Conservation (phyloP, 2,888 invertebrate genomes). For the Epicampocera succincta region DNA sequence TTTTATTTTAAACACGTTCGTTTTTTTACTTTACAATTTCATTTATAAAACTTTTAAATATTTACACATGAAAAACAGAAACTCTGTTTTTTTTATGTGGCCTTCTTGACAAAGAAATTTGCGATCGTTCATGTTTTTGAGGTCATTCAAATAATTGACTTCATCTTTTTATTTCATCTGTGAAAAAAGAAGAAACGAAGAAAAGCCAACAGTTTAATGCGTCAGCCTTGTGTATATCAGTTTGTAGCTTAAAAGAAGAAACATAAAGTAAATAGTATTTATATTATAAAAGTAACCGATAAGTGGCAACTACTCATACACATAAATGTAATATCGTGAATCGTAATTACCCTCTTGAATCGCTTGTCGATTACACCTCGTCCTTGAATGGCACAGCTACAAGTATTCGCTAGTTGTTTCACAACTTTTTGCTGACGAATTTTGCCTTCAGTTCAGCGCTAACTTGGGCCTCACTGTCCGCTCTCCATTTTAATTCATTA, state of each 20-base stretch:
- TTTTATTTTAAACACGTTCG: neutral
- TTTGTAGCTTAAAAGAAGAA: slow-evolving; percentile 27
- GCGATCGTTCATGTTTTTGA: slow-evolving; percentile 50
- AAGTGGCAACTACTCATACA: neutral
- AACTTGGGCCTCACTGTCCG: slow-evolving; percentile 7
- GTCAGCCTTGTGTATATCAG: slow-evolving; percentile 50
- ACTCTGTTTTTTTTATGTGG: slow-evolving; percentile 3
- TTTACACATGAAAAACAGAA: neutral
- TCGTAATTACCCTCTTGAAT: no score
- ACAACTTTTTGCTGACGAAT: no score
- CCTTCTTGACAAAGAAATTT: slow-evolving; percentile 38
- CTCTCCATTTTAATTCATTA: slow-evolving; percentile 51
- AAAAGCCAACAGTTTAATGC: slow-evolving; percentile 16
- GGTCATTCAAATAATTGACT: slow-evolving; percentile 69
- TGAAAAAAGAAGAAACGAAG: slow-evolving; percentile 1
- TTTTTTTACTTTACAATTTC: slow-evolving; percentile 26
- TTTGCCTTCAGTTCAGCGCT: neutral
- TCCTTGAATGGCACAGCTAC: no score
- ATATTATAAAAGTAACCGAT: neutral
- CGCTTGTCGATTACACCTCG: no score
- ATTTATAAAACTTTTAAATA: neutral
- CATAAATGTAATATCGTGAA: no score
- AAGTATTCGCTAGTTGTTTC: no score
- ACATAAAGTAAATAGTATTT: slow-evolving; percentile 20
- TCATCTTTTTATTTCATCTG: slow-evolving; percentile 50